These are phyloP conservation scores for Danio aesculapii DNA, from an alignment of 2,797 vertebrate genomes.

Conservation along the genomic window DNA sequence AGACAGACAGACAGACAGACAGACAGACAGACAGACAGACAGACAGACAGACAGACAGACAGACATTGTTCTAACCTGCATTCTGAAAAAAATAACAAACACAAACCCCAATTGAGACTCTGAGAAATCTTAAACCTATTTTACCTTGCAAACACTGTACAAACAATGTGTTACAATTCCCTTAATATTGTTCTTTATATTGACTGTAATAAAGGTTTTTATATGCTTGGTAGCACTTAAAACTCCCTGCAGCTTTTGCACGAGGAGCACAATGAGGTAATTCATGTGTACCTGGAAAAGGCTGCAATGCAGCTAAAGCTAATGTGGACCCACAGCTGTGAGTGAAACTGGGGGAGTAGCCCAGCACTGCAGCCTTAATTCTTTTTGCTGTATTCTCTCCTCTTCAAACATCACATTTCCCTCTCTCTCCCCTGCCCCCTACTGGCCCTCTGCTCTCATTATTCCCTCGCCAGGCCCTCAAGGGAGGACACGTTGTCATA, in stretches of 20 bases:
- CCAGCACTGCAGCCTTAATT: conserved; percentile 37
- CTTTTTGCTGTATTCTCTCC: conserved; percentile 57
- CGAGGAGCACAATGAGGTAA: conserved; percentile 23
- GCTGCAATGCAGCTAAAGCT: conserved; percentile 51
- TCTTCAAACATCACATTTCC: not conserved
- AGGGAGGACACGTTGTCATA: conserved; percentile 29
- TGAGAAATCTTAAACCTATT: not conserved
- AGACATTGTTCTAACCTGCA: no score
- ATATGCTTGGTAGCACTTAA: not conserved
- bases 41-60: not conserved
- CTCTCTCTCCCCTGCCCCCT: conserved; percentile 33
- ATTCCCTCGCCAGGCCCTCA: not conserved
- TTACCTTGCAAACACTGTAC: not conserved
- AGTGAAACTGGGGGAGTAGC: conserved; percentile 38
- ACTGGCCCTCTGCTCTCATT: conserved; percentile 19
- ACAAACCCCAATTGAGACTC: not conserved
- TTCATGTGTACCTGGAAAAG: conserved; percentile 43
- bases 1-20: not conserved
- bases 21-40: no score
- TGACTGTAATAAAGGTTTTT: not conserved
- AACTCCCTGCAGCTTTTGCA: conserved; percentile 20
- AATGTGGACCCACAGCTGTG: conserved; percentile 42
- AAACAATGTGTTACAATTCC: not conserved
- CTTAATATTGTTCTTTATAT: not conserved
- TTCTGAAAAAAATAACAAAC: no score